These are phyloP conservation scores for Drosophila pseudotalamancana DNA, from an alignment of 2,888 invertebrate genomes.

Conservation along the genomic window DNA sequence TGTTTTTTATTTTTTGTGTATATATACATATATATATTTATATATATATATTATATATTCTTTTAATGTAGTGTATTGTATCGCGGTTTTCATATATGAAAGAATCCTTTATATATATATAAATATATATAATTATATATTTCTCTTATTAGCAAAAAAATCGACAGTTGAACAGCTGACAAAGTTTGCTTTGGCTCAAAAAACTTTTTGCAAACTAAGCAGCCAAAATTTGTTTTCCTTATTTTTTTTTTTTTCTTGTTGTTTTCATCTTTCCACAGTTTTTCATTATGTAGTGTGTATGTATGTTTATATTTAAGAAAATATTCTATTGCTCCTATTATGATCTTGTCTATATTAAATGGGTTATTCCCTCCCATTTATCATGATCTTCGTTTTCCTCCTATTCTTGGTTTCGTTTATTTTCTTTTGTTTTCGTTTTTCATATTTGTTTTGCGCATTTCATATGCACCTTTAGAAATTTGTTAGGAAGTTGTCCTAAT, in stretches of 20 bases:
- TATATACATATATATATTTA: constrained; percentile 21
- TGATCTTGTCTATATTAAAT: constrained; percentile 26
- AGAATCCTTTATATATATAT: constrained; percentile 1
- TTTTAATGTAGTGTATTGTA: constrained; percentile 36
- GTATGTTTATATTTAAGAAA: constrained; percentile 2
- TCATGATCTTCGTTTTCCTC: neutral
- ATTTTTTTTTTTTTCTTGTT: constrained; percentile 1
- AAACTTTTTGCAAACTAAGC: constrained; percentile 22
- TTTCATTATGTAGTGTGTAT: constrained; percentile 7
- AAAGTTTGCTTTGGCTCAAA: constrained; percentile 18
- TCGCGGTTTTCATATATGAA: constrained; percentile 14
- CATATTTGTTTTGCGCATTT: constrained; percentile 52
- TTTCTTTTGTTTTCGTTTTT: constrained; percentile 10
- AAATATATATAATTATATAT: constrained; percentile 7
- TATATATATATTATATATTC: constrained; percentile 3
- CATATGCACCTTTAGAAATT: constrained; percentile 57
- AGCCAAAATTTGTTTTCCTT: constrained; percentile 31
- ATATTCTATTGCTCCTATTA: constrained; percentile 24
- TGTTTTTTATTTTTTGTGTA: constrained; percentile 5
- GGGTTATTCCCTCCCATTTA: constrained; percentile 12
- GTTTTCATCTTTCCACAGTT: constrained; percentile 4
- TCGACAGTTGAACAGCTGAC: constrained; percentile 82
- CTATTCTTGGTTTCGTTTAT: neutral
- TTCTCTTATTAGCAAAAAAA: constrained; percentile 80
- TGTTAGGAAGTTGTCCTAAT: constrained; percentile 16